These are phyloP conservation scores for Cephus pygmeus DNA, from an alignment of 2,888 invertebrate species.

Conservation along the genomic window DNA sequence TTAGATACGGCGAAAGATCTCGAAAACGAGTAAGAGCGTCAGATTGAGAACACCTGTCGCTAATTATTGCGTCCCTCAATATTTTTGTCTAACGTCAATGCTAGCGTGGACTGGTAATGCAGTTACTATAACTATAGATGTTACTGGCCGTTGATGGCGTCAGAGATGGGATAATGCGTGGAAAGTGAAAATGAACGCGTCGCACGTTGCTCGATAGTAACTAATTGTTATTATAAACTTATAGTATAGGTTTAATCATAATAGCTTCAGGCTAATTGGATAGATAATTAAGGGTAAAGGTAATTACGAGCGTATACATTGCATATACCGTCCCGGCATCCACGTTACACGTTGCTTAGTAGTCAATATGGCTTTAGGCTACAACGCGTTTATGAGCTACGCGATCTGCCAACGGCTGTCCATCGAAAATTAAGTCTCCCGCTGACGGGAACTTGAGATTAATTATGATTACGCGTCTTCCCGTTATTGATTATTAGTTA, in stretches of 20 bases:
- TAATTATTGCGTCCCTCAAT: not conserved
- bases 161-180: conserved; percentile 36
- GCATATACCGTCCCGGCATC: conserved; percentile 41
- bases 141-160: not conserved
- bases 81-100: not conserved
- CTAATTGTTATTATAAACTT: conserved; percentile 67
- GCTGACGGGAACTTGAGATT: not conserved
- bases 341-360: conserved; percentile 51
- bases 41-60: not conserved
- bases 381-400: conserved; percentile 52
- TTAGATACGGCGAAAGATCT: not conserved
- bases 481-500: not conserved
- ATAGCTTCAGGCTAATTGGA: conserved; percentile 66
- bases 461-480: not conserved
- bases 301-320: conserved; percentile 61
- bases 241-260: conserved; percentile 65
- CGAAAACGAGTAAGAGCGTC: not conserved
- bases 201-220: conserved; percentile 58
- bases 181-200: conserved; percentile 55
- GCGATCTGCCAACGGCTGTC: conserved; percentile 52
- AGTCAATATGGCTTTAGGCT: conserved; percentile 62
- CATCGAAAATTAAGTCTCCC: conserved; percentile 40
- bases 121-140: not conserved
- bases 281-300: conserved; percentile 66
- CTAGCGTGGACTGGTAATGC: not conserved